phyloP scores from a whole-genome alignment of 2,888 invertebrate species.

The Stenurella melanura region DNA sequence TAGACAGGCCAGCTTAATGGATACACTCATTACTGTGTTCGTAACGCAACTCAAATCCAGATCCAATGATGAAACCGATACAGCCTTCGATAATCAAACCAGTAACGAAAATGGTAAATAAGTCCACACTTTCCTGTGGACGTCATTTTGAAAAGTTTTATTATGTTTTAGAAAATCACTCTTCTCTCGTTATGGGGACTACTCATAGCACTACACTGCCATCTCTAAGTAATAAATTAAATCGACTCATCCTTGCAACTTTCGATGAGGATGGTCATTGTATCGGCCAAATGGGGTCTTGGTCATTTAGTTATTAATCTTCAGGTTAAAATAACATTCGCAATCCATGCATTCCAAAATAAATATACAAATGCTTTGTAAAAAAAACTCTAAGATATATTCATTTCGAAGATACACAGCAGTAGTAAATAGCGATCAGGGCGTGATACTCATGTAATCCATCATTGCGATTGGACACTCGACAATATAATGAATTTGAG shows the following conservation, averaged over 20 bases:
- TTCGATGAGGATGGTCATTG: constrained; percentile 93
- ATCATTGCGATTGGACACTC: no score
- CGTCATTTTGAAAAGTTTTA: neutral
- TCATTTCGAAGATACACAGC: no score
- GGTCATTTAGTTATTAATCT: constrained; percentile 79
- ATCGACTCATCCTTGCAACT: constrained; percentile 89
- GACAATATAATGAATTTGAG: no score
- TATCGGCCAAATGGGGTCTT: constrained; percentile 91
- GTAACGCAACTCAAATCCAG: constrained; percentile 82
- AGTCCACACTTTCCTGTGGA: no score
- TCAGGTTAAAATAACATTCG: constrained; percentile 2
- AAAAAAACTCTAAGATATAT: no score
- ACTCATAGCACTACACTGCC: constrained; percentile 75
- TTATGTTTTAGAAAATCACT: constrained; percentile 72
- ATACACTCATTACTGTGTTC: constrained; percentile 88
- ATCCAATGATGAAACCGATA: constrained; percentile 72
- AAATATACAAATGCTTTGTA: neutral
- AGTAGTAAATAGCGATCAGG: no score
- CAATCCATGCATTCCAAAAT: constrained; percentile 10
- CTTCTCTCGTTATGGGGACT: constrained; percentile 70
- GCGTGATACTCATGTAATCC: no score
- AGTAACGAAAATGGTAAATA: constrained; percentile 68
- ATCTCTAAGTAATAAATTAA: constrained; percentile 87
- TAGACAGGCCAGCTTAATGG: constrained; percentile 86
- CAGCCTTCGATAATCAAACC: constrained; percentile 65